Evolutionary conservation across 2,888 invertebrate species (phyloP), one percentile per base, ranked within the genome.

Genomic region (Volucella inflata): DNA sequence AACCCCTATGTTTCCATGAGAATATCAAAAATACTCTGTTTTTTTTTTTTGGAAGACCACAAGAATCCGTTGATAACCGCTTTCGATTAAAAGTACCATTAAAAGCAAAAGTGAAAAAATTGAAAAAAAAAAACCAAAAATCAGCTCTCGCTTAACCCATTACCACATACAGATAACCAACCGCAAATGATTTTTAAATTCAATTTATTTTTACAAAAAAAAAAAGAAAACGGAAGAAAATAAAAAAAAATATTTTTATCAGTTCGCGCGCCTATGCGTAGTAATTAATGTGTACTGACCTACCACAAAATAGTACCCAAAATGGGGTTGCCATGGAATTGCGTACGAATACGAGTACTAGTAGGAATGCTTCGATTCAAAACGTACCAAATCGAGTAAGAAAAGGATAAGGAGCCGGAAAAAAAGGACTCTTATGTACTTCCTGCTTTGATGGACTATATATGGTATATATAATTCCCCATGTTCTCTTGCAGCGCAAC

Each of bases 301-400:
- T 85, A 77, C 77, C 81, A 36, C 84, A 84, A 48, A 48, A 30
- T 42, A 59, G 38, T 72, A 81, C 75, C 44, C 57, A 64, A 16
- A 40, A 14, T 36, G 2, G 55, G 16, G 85, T 72, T 85, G 53
- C 85, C 80, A 55, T 57, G 14, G 11, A 53, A 14, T 11, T 8
- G 16, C 21, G 36, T 38, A 36, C 53, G 42, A 42, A 51, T 21
- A 36, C 53, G 42, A 42, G 50, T 21, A 42, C 53, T 46, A 53
- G 14, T 38, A 16, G n/a, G 30, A 40, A 40, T 2, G 48, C 51
- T 8, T 30, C 11, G 12, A 6, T n/a, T 17, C 1, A 30, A 48
- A 72, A 30, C 46, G 57, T 67, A 70, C 50, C 40, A 55, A 51
- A 59, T 59, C 38, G 40, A 48, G 64, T 42, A 36, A 64, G 17